Evolutionary conservation across 2,888 invertebrate genomes (phyloP), one percentile per base, ranked within the genome.

Genomic region (Drosophila picticornis): DNA sequence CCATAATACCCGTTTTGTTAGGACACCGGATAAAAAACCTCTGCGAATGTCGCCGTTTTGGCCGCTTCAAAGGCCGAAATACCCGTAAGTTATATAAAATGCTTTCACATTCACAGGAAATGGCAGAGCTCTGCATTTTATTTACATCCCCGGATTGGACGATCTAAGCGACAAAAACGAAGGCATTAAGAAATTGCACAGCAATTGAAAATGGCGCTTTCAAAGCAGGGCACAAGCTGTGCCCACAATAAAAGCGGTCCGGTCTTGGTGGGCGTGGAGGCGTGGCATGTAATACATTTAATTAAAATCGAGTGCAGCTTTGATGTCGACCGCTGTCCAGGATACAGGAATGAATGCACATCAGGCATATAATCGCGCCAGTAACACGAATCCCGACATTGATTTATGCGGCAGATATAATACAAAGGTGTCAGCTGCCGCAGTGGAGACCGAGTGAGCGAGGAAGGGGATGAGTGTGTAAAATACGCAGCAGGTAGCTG

Each of bases 121-220:
- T 87, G 84, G 64, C 82, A 77, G 71, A 71, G 75, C 77, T 80
- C 64, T 80, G 84, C 89, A 86, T 84, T 85, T 87, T 84, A 84
- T 89, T 84, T 86, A 87, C 87, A 86, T 84, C 64, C 70, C 63
- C 62, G 71, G 64, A 59, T 83, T 56, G 61, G 43, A 56, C 60
- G 51, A 57, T 76, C 77, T 74, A 75, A 78, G 62, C 68, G 69
- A 58, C 55, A 53, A 51, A 66, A 62, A 56, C 19, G 60, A 66
- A 76, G 84, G 77, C 85, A 86, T 86, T 86, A 86, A 86, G 85
- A 80, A 84, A 86, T 86, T 86, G 85, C 85, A 84, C 60, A 79
- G 87, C 89, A 85, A 89, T 85, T 87, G 82, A 80, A 85, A 84
- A 82, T 74, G 65, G 56, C 63, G 61, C 61, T 66, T 68, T 74